These are phyloP conservation scores for Phorcus lineatus DNA, from an alignment of 2,888 invertebrate genomes.

Conservation along the genomic window DNA sequence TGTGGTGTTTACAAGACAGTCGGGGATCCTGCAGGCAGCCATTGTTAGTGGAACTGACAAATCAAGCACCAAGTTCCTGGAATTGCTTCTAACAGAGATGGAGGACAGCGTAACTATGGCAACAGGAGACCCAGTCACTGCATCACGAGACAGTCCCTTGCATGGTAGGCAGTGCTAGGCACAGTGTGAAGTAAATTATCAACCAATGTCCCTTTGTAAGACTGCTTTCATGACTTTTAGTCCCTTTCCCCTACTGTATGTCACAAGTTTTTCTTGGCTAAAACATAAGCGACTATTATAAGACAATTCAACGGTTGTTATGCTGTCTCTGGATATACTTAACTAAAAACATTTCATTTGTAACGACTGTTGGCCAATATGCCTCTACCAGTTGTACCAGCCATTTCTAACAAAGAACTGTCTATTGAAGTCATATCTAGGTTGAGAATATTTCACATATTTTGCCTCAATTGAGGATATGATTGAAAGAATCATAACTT, in stretches of 20 bases:
- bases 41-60: neutral
- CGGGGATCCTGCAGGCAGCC: neutral
- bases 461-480: too few relatives aligned
- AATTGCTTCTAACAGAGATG: conserved; percentile 65
- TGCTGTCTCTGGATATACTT: too few relatives aligned
- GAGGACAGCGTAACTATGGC: conserved; percentile 68
- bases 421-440: too few relatives aligned
- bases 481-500: neutral
- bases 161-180: conserved; percentile 76
- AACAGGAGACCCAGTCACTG: conserved; percentile 74
- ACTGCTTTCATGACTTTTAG: too few relatives aligned
- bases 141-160: conserved; percentile 75
- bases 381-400: too few relatives aligned
- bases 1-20: neutral
- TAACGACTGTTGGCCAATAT: too few relatives aligned
- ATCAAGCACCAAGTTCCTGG: conserved; percentile 34
- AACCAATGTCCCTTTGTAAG: neutral
- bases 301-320: neutral
- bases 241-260: too few relatives aligned
- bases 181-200: neutral
- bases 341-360: too few relatives aligned
- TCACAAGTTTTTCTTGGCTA: neutral
- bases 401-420: too few relatives aligned
- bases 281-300: neutral
- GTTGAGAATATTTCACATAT: too few relatives aligned